phyloP scores from a whole-genome alignment of 2,797 vertebrate genomes.

The Peromyscus attwateri region DNA sequence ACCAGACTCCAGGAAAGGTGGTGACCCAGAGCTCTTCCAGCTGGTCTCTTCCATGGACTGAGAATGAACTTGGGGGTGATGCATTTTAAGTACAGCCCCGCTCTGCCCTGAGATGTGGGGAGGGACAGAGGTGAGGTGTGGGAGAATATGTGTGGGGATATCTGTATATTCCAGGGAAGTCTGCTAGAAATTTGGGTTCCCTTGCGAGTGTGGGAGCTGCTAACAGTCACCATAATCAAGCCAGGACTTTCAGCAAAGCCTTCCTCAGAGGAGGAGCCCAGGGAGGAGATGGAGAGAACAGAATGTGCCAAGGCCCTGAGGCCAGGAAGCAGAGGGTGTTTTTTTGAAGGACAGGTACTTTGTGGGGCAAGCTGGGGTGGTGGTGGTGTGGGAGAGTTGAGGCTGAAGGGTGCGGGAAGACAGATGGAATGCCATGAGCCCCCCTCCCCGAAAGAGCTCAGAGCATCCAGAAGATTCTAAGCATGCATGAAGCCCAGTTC shows the following conservation, averaged over 20 bases:
- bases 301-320: background rate
- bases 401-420: background rate
- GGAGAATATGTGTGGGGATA: background rate
- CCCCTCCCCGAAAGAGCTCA: accelerated
- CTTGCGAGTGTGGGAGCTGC: accelerated
- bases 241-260: background rate
- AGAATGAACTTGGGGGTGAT: background rate
- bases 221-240: accelerated
- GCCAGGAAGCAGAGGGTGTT: background rate
- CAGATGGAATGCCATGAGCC: background rate
- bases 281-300: background rate
- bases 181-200: background rate
- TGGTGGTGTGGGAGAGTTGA: accelerated
- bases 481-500: background rate
- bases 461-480: background rate
- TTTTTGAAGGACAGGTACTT: background rate
- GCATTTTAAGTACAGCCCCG: no score
- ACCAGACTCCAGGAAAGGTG: accelerated
- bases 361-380: no score
- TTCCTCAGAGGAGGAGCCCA: accelerated
- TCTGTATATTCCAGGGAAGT: background rate
- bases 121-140: accelerated
- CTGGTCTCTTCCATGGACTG: background rate
- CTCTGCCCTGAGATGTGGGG: accelerated
- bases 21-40: background rate